Evolutionary conservation across 2,113 vertebrate genomes (phyloP).

Genomic region (Tupaia chinensis): DNA sequence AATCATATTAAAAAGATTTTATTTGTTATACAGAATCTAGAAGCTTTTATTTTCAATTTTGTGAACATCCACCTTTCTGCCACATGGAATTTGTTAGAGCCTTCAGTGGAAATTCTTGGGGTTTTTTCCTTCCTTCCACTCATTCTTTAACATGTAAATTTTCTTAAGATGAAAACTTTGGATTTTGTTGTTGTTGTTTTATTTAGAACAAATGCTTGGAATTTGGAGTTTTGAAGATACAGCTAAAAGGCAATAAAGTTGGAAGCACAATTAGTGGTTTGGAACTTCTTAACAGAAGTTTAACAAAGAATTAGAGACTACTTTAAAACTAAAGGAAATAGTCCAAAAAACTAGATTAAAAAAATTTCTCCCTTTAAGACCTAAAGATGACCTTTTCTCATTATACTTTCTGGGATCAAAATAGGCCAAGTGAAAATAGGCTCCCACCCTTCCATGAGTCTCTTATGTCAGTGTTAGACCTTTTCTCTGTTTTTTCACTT

Average conservation of each 20-base stretch:
- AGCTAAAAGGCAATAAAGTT: neutral
- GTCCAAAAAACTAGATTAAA: neutral
- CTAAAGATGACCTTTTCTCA: conserved; percentile 14
- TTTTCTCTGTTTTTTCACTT: neutral
- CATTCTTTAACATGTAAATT: conserved; percentile 40
- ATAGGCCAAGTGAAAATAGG: neutral
- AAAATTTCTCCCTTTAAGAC: neutral
- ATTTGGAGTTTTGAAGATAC: conserved; percentile 40
- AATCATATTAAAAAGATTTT: neutral
- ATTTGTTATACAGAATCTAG: neutral
- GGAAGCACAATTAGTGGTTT: conserved; percentile 13
- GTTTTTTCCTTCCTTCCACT: neutral
- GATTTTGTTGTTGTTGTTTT: neutral
- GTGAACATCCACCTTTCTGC: neutral
- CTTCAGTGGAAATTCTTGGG: neutral
- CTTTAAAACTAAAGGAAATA: conserved; percentile 47
- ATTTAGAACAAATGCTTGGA: conserved; percentile 36
- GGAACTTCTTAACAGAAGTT: conserved; percentile 45
- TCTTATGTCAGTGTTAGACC: neutral
- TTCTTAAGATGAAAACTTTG: neutral
- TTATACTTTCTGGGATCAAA: conserved; percentile 43
- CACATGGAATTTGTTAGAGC: neutral
- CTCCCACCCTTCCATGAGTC: neutral
- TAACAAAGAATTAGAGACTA: conserved; percentile 53
- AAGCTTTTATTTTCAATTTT: conserved; percentile 3